Evolutionary conservation across 2,113 vertebrate genomes (phyloP), one percentile per base, ranked within the genome.

Genomic region (Corythaixoides concolor): DNA sequence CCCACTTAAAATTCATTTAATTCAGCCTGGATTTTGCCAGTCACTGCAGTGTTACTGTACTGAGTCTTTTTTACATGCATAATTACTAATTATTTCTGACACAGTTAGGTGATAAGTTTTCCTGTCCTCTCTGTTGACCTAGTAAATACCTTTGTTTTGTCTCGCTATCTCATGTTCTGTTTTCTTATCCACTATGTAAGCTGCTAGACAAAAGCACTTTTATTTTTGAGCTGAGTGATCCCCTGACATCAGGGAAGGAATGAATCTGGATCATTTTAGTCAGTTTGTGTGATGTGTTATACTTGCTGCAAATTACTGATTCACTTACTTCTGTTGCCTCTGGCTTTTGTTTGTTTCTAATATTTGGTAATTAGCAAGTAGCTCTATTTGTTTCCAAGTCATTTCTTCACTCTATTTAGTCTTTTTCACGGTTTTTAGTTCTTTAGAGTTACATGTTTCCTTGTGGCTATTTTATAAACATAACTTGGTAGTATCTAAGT

Each of bases 171-270:
- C 64, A 19, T 55, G 30, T 75, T 95, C 69, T 75, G 33, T 60
- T 85, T 88, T 91, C 49, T 76, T 93, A 89, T 13, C 43, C n/a
- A 30, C 85, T 66, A 3, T 50, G 37, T 95, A 94, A 95, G 88
- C 88, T 91, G 67, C 82, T 85, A 93, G 72, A 82, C 69, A 69
- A 73, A 49, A 88, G 90, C 41, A 43, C 63, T 91, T 93, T 91
- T 91, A 39, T 75, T 95, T 93, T 80, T 95, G 89, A 88, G 47
- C 92, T 76, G 50, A 28, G 75, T 86, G 70, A 90, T 88, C 75
- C 88, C 73, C 45, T 90, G 63, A 74, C 37, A 76, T 64, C 45
- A 53, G 30, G 20, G 78, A 76, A 80, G 66, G 78, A 90, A 77
- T 62, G 20, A 89, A 69, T 88, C 67, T 73, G 78, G 66, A 79